Evolutionary conservation across 1,140 invertebrate species (phyloP), one percentile per base, ranked within the genome.

Genomic region (Ceratoteleas bidentatus): DNA sequence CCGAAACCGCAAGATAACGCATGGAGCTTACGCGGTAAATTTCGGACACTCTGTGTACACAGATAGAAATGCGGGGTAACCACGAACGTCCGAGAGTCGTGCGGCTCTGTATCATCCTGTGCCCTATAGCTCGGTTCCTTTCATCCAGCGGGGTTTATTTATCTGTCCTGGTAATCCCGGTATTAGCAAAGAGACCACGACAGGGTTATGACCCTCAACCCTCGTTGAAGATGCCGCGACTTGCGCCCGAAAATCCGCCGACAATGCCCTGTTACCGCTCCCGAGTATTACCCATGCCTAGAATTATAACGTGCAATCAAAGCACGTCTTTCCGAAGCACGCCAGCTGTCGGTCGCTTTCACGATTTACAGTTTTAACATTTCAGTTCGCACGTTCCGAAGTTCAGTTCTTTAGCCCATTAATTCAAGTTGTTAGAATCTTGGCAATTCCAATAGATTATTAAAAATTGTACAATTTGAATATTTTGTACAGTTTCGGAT

Each of bases 171-270:
- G 75, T 84, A 83, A 86, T 86, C 80, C 78, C 34, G 80, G 62
- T 81, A 85, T 83, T 85, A 81, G 68, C 53, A 84, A 85, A 72
- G 74, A 78, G 75, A 84, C 77, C 75, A 80, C 70, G 77, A 85
- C 81, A 82, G 58, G 70, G 79, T 86, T 84, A 69, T 77, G 81
- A 82, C 72, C 78, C 74, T 73, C 61, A 65, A 65, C 60, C 73
- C 64, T 61, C 36, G 74, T 53, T 53, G 49, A 79, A 83, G 66
- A 83, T 75, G 69, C 65, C 60, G 53, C 70, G 53, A 75, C 43
- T 83, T 83, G 73, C 16, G 80, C 62, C 54, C 61, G 65, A 66
- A 79, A 79, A 83, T 79, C 75, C 69, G 15, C 33, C 53, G 72
- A 76, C 66, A 79, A 83, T 83, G 70, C 54, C 65, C 65, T 68